Percentiles rank a stretch among this genome's conserved stretches.
These are phyloP conservation scores for Pampusana beccarii DNA, from an alignment of 2,113 vertebrate species.

Conservation along the genomic window DNA sequence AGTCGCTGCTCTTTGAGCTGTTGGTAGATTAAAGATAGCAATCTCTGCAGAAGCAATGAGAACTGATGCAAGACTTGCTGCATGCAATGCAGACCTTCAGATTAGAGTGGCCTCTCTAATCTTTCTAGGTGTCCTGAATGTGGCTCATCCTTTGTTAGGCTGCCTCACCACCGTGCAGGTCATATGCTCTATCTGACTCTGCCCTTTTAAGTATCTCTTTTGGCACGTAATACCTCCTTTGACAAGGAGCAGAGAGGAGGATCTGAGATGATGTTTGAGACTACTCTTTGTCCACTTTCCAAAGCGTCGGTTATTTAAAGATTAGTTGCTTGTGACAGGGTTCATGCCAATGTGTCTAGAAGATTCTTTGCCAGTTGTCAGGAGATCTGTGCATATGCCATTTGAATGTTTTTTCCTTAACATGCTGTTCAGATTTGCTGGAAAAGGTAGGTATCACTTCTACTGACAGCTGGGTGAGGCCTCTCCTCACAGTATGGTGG, in stretches of 20 bases:
- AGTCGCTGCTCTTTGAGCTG: conserved; percentile 15
- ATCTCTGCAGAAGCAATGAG: neutral
- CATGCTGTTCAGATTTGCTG: conserved; percentile 69
- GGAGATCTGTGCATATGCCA: neutral
- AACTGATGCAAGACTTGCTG: conserved; percentile 9
- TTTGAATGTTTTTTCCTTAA: conserved; percentile 44
- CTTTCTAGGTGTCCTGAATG: neutral
- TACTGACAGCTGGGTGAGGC: neutral
- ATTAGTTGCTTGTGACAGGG: neutral
- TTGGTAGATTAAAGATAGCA: neutral
- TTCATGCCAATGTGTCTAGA: neutral
- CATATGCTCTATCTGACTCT: neutral
- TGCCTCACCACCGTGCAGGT: neutral
- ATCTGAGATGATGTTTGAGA: neutral
- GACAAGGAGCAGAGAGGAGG: neutral
- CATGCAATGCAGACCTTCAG: neutral
- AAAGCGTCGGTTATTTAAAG: neutral
- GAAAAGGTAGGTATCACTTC: conserved; percentile 70
- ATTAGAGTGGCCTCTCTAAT: neutral
- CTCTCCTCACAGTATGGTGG: neutral
- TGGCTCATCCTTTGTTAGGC: neutral
- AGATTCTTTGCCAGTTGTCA: neutral
- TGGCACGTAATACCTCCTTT: neutral
- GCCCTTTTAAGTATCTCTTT: neutral
- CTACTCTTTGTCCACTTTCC: neutral